These are phyloP conservation scores for Conops quadrifasciatus DNA, from an alignment of 2,888 invertebrate genomes.

Conservation along the genomic window DNA sequence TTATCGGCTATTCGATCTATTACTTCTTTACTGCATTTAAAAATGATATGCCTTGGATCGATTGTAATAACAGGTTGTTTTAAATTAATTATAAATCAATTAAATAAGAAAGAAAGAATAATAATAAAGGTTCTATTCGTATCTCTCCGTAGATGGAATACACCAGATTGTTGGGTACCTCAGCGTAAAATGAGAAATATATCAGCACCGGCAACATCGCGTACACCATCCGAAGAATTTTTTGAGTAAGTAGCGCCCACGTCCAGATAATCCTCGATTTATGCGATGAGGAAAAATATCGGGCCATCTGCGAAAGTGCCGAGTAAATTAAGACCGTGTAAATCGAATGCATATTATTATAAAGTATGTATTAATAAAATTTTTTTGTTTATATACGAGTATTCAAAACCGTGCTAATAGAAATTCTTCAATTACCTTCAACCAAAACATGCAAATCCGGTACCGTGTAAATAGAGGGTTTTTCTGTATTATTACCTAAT, in stretches of 20 bases:
- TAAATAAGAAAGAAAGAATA: background rate
- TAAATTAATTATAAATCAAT: background rate
- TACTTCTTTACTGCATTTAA: conserved; percentile 92
- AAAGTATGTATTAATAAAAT: background rate
- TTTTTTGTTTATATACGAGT: no score
- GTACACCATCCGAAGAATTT: conserved; percentile 90
- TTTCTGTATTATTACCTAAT: no score
- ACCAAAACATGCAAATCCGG: no score
- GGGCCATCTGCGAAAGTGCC: no score
- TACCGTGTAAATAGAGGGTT: no score
- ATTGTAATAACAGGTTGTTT: conserved; percentile 77
- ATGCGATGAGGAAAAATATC: no score
- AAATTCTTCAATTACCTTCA: no score
- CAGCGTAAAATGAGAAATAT: conserved; percentile 68
- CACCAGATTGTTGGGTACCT: conserved; percentile 83
- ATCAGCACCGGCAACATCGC: conserved; percentile 75
- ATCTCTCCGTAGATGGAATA: conserved; percentile 70
- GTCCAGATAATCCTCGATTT: no score
- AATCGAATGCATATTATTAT: conserved; percentile 1
- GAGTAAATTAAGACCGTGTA: no score
- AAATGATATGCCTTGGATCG: conserved; percentile 87
- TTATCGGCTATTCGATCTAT: conserved; percentile 93
- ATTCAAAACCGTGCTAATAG: no score
- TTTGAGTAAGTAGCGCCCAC: conserved; percentile 76
- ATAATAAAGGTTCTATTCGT: background rate